A percentile compares a stretch with the other conserved stretches of the same genome.
Conservation (phyloP, 2,888 invertebrate species). For the Morinoia aosen region DNA sequence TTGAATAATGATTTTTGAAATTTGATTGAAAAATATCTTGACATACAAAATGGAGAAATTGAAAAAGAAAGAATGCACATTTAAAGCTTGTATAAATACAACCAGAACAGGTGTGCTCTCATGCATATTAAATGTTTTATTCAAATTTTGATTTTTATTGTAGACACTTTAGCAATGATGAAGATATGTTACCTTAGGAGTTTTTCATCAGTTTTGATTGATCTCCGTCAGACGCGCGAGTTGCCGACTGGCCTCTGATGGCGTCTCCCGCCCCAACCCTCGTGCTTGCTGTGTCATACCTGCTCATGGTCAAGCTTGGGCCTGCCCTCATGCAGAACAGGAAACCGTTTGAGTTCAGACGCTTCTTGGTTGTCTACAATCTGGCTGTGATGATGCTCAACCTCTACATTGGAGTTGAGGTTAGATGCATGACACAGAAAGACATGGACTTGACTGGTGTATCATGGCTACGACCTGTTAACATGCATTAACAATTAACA, state of each 20-base stretch:
- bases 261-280: slow-evolving; percentile 84
- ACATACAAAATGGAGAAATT: too few species aligned
- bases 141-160: too few species aligned
- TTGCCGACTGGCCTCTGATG: slow-evolving; percentile 87
- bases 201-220: not conserved
- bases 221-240: slow-evolving; percentile 77
- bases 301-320: slow-evolving; percentile 84
- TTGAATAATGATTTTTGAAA: too few species aligned
- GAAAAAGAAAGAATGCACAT: too few species aligned
- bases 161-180: too few species aligned
- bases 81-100: too few species aligned
- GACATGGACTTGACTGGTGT: not conserved
- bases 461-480: not conserved
- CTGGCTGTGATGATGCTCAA: slow-evolving; percentile 86
- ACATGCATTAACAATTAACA: too few species aligned
- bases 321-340: slow-evolving; percentile 86
- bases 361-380: slow-evolving; percentile 88
- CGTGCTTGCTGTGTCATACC: slow-evolving; percentile 80
- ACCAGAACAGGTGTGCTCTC: too few species aligned
- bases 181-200: not conserved
- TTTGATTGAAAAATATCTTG: too few species aligned
- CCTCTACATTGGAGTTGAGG: slow-evolving; percentile 85
- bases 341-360: slow-evolving; percentile 82
- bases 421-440: slow-evolving; percentile 70
- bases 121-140: too few species aligned